phyloP scores from a whole-genome alignment of 2,113 vertebrate genomes.

The Psephotus haematonotus region DNA sequence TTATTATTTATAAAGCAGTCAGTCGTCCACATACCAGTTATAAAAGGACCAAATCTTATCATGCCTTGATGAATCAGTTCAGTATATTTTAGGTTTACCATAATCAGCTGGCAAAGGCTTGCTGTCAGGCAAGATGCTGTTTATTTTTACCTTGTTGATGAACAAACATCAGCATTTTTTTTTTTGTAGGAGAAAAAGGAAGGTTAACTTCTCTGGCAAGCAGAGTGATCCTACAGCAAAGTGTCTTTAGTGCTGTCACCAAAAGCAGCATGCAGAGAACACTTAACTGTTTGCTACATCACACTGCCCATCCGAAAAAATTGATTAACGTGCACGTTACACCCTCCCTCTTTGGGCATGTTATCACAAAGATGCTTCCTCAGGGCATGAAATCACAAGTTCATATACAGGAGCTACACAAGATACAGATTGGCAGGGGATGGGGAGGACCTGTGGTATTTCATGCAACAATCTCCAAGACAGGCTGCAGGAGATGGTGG shows the following conservation, averaged over 20 bases:
- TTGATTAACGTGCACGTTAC: background rate
- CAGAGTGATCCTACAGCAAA: background rate
- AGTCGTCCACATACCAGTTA: background rate
- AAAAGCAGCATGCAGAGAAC: background rate
- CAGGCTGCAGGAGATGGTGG: background rate
- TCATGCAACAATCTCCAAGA: background rate
- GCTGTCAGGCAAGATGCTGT: background rate
- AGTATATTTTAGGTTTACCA: background rate
- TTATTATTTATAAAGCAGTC: background rate
- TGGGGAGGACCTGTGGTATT: background rate
- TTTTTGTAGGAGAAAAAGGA: background rate
- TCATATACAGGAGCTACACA: background rate
- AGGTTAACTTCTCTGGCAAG: background rate
- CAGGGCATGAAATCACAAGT: background rate
- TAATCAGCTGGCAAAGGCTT: background rate
- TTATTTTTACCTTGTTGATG: background rate
- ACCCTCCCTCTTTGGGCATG: background rate
- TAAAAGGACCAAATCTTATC: conserved; percentile 5
- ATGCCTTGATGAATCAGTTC: background rate
- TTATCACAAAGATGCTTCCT: background rate
- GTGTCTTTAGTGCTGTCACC: background rate
- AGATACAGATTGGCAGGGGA: background rate
- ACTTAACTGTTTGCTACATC: background rate
- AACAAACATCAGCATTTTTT: background rate
- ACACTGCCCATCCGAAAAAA: background rate